phyloP scores from a whole-genome alignment of 2,888 invertebrate genomes.

The Macrosiphum euphorbiae region DNA sequence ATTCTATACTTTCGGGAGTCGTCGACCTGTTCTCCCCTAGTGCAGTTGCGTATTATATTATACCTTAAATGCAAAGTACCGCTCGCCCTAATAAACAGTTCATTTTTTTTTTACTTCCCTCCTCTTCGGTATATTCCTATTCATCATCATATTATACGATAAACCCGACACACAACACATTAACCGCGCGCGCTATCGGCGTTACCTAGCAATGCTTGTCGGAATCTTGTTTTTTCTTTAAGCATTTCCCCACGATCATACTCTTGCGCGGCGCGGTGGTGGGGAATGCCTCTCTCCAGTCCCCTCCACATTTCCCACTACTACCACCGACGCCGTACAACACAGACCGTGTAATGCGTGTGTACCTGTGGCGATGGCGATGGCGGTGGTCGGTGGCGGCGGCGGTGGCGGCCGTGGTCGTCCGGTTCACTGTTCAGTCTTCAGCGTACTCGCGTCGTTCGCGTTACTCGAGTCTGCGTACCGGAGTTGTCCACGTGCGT shows the following conservation, averaged over 20 bases:
- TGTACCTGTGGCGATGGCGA: conserved; percentile 51
- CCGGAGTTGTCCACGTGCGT: neutral
- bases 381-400: conserved; percentile 12
- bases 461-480: neutral
- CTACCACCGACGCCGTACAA: neutral
- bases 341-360: conserved; percentile 31
- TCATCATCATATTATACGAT: conserved; percentile 52
- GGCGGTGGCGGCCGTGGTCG: conserved; percentile 2
- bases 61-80: conserved; percentile 50
- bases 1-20: conserved; percentile 41
- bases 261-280: neutral
- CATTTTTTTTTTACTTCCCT: conserved; percentile 53
- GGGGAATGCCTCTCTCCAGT: conserved; percentile 13
- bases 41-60: neutral
- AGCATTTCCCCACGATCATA: conserved; percentile 47
- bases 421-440: conserved; percentile 56
- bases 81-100: conserved; percentile 55
- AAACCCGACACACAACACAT: conserved; percentile 56
- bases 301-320: neutral
- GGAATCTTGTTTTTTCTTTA: conserved; percentile 65
- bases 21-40: conserved; percentile 55
- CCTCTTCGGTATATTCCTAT: conserved; percentile 25
- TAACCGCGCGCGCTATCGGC: conserved; percentile 58
- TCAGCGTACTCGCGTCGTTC: conserved; percentile 10
- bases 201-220: conserved; percentile 64